Conservation (phyloP, 2,888 invertebrate species). For the Diadromus collaris region DNA sequence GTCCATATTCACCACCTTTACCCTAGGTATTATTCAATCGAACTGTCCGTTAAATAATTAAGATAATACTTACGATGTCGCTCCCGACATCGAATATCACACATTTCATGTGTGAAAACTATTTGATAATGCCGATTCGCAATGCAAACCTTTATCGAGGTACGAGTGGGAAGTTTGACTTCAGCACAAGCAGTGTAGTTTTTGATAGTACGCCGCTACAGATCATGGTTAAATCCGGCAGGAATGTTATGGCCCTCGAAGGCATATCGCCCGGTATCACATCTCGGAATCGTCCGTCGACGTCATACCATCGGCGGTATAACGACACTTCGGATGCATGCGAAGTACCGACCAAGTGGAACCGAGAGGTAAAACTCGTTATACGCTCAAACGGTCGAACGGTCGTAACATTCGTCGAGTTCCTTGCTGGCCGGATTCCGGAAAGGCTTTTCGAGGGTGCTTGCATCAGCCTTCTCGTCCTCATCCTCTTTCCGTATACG, state of each 20-base stretch:
- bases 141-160: neutral
- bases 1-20: too few species aligned
- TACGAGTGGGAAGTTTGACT: neutral
- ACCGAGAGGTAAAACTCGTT: conserved; percentile 33
- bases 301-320: conserved; percentile 11
- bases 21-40: too few species aligned
- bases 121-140: neutral
- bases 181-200: neutral
- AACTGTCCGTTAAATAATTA: too few species aligned
- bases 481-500: neutral
- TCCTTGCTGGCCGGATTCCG: conserved; percentile 18
- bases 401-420: conserved; percentile 35
- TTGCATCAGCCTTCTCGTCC: conserved; percentile 6
- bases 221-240: neutral
- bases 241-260: conserved; percentile 1
- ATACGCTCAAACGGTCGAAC: conserved; percentile 34
- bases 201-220: neutral
- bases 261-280: neutral
- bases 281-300: neutral
- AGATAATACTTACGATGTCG: too few species aligned
- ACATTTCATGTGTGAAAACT: neutral
- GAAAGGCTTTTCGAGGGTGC: conserved; percentile 10
- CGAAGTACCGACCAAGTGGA: neutral
- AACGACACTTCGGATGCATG: conserved; percentile 27
- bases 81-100: too few species aligned